These are phyloP conservation scores for Geotria australis DNA, from an alignment of 2,797 vertebrate species.

Conservation along the genomic window DNA sequence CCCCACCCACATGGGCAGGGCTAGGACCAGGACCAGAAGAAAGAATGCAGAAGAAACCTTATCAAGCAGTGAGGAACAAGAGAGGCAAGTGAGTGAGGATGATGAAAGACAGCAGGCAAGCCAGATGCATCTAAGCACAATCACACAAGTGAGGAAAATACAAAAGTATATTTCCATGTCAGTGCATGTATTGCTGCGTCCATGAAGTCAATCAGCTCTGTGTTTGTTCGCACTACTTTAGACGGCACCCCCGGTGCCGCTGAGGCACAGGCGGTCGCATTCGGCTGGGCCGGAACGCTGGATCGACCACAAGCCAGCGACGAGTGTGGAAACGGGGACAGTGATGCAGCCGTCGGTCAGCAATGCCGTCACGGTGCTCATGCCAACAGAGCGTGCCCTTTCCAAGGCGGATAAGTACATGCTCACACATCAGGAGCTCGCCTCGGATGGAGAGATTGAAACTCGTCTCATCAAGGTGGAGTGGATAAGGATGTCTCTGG, in stretches of 20 bases:
- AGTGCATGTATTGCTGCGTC: too few relatives aligned
- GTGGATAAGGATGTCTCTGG: neutral
- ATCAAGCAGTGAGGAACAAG: too few relatives aligned
- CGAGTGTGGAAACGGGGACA: slow-evolving; percentile 44
- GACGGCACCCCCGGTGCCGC: slow-evolving; percentile 23
- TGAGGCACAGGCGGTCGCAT: slow-evolving; percentile 33
- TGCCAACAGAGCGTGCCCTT: slow-evolving; percentile 48
- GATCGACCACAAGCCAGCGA: slow-evolving; percentile 66
- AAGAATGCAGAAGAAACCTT: too few relatives aligned
- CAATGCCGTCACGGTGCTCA: slow-evolving; percentile 43
- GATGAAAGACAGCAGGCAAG: too few relatives aligned
- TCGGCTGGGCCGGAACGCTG: slow-evolving; percentile 60
- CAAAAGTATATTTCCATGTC: too few relatives aligned
- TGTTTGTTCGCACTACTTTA: slow-evolving; percentile 7
- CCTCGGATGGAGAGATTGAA: slow-evolving; percentile 69
- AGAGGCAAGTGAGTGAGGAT: too few relatives aligned
- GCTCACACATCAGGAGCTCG: slow-evolving; percentile 77
- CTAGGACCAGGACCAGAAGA: too few relatives aligned
- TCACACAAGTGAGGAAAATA: too few relatives aligned
- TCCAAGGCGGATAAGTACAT: slow-evolving; percentile 78
- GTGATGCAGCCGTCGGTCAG: slow-evolving; percentile 59
- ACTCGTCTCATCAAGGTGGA: slow-evolving; percentile 74
- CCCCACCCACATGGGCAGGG: too few relatives aligned
- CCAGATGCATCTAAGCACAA: too few relatives aligned
- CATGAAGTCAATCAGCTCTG: too few relatives aligned